phyloP scores from a whole-genome alignment of 2,888 invertebrate genomes.

The Drosophila formosana region DNA sequence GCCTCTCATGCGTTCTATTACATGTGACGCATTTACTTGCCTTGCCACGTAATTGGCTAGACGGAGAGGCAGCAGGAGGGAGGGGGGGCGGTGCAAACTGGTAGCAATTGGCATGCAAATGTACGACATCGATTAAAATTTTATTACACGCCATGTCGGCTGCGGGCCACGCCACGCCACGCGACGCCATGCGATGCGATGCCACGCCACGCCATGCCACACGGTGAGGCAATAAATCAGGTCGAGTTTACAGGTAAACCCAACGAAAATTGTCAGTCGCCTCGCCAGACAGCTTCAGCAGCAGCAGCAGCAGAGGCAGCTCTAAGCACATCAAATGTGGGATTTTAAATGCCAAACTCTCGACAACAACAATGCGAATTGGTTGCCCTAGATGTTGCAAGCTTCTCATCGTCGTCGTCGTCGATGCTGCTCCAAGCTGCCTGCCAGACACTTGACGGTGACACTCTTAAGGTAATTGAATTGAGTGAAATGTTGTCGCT shows the following conservation, averaged over 20 bases:
- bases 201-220: slow-evolving; percentile 20
- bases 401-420: slow-evolving; percentile 8
- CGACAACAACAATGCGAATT: slow-evolving; percentile 47
- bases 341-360: slow-evolving; percentile 78
- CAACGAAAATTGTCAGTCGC: slow-evolving; percentile 77
- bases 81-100: slow-evolving; percentile 38
- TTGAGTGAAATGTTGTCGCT: slow-evolving; percentile 80
- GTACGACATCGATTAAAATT: slow-evolving; percentile 82
- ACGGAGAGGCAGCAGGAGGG: neutral
- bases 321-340: slow-evolving; percentile 80
- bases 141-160: slow-evolving; percentile 79
- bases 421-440: slow-evolving; percentile 32
- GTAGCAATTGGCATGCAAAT: slow-evolving; percentile 79
- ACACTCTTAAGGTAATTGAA: slow-evolving; percentile 84
- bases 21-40: slow-evolving; percentile 73
- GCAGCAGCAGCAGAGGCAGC: slow-evolving; percentile 28
- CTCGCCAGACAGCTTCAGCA: slow-evolving; percentile 7
- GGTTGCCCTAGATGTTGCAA: slow-evolving; percentile 30
- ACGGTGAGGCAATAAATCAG: slow-evolving; percentile 73
- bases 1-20: slow-evolving; percentile 72
- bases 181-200: slow-evolving; percentile 53
- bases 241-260: slow-evolving; percentile 79
- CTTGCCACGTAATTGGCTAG: slow-evolving; percentile 58
- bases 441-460: slow-evolving; percentile 73
- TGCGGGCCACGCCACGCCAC: slow-evolving; percentile 52